phyloP scores from a whole-genome alignment of 2,113 vertebrate genomes.

The Dissostichus mawsoni region DNA sequence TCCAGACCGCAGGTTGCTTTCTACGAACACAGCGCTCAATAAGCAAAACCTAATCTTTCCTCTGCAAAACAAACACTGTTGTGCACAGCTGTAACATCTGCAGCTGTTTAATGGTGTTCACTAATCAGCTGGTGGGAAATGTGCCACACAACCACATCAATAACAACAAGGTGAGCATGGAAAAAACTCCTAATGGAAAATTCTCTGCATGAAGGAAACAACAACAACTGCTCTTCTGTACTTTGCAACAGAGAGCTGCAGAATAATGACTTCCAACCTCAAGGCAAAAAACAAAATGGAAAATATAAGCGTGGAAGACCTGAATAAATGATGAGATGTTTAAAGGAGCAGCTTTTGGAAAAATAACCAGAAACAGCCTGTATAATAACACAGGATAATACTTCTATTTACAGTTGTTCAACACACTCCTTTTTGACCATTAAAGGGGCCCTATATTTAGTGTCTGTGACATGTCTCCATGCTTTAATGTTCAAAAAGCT shows the following conservation, averaged over 20 bases:
- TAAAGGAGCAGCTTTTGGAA: neutral
- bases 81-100: constrained; percentile 66
- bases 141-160: constrained; percentile 54
- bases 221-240: constrained; percentile 7
- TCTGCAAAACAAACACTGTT: constrained; percentile 29
- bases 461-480: too few species aligned
- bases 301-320: neutral
- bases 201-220: constrained; percentile 51
- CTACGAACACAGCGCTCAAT: neutral
- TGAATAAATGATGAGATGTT: neutral
- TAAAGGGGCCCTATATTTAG: too few species aligned
- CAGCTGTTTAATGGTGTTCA: constrained; percentile 56
- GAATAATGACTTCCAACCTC: constrained; percentile 30
- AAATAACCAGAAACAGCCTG: neutral
- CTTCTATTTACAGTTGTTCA: too few species aligned
- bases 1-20: constrained; percentile 17
- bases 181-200: constrained; percentile 81
- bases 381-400: neutral
- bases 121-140: constrained; percentile 62
- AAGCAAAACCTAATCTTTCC: neutral
- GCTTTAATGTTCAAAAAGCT: too few species aligned
- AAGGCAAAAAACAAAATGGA: constrained; percentile 27
- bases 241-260: constrained; percentile 41
- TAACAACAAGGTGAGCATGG: constrained; percentile 69
- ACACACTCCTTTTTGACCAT: too few species aligned